phyloP scores from a whole-genome alignment of 1,140 invertebrate genomes.

The Liolophura sinensis region DNA sequence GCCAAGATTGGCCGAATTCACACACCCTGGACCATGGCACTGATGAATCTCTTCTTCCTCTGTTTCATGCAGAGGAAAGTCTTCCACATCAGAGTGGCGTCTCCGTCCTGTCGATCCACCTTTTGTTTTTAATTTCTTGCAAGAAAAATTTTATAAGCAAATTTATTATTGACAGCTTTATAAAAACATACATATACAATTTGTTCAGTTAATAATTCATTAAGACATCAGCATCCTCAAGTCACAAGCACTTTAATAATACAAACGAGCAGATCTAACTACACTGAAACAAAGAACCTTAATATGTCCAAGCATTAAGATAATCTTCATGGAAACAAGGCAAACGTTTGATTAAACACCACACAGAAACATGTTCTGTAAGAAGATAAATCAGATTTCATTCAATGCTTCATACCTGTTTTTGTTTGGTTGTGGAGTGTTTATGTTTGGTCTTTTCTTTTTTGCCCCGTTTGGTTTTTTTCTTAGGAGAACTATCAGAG shows the following conservation, averaged over 20 bases:
- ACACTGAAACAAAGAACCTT: too few species aligned
- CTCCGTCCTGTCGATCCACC: neutral
- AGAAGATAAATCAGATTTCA: neutral
- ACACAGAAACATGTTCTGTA: neutral
- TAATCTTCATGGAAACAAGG: too few species aligned
- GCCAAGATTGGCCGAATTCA: slow-evolving; percentile 70
- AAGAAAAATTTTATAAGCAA: neutral
- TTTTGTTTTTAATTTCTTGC: slow-evolving; percentile 8
- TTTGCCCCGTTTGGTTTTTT: neutral
- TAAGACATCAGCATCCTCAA: too few species aligned
- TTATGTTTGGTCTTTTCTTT: slow-evolving; percentile 14
- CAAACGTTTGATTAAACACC: too few species aligned
- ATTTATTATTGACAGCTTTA: too few species aligned
- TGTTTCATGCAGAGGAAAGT: slow-evolving; percentile 17
- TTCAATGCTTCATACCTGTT: slow-evolving; percentile 14
- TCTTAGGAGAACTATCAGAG: neutral
- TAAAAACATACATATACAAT: too few species aligned
- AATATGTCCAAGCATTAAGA: too few species aligned
- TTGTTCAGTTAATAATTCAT: too few species aligned
- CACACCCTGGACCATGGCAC: slow-evolving; percentile 90
- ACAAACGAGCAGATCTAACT: too few species aligned
- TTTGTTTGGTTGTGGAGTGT: slow-evolving; percentile 26
- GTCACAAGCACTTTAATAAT: too few species aligned
- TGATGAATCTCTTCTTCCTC: slow-evolving; percentile 63
- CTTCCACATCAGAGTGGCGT: slow-evolving; percentile 3